Evolutionary conservation across 1,140 invertebrate genomes (phyloP), one percentile per base, ranked within the genome.

Genomic region (Oncopodura yosiiana): DNA sequence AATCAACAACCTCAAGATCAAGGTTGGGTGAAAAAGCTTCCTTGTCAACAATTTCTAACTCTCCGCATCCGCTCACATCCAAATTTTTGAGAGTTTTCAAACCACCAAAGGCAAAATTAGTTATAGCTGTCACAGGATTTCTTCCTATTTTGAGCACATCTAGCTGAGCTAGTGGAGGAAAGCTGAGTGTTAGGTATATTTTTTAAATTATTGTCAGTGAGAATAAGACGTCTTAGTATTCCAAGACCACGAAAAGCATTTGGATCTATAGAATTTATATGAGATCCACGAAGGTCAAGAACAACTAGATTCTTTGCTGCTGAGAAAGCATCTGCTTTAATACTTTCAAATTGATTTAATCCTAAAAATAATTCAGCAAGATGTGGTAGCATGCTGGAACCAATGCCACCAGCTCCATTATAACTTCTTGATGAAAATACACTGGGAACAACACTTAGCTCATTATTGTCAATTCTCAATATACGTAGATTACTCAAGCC

Each of bases 401-500:
- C 39, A 19, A n/a, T 50, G 30, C 6, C 26, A 70, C 53, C 42
- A 48, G 81, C 30, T 80, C 79, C 53, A 90, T 68, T 0, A 81
- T 75, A 12, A 82, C 84, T 6, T 38, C 50, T 49, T 9, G 30
- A 64, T 63, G 56, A 61, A 49, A 43, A 61, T 36, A 49, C 63
- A 43, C 30, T 38, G 3, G 87, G 87, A 3, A 90, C 80, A 0
- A 77, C 72, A 56, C 75, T 81, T 30, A 93, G 70, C 45, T 83
- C 81, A 70, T 94, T 94, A 66, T 91, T 85, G 62, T 90, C 85
- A 37, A 94, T 71, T 65, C 86, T 84, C 0, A 94, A 71, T 0
- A 85, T 82, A 44, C 85, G 73, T 26, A 94, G 74, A 2, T 81
- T 78, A 0, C 74, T 71, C 16, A 94, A 68, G 1, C 86, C 86